Base-by-base conservation (phyloP, 2,113 vertebrate species). In the Alethe diademata region DNA sequence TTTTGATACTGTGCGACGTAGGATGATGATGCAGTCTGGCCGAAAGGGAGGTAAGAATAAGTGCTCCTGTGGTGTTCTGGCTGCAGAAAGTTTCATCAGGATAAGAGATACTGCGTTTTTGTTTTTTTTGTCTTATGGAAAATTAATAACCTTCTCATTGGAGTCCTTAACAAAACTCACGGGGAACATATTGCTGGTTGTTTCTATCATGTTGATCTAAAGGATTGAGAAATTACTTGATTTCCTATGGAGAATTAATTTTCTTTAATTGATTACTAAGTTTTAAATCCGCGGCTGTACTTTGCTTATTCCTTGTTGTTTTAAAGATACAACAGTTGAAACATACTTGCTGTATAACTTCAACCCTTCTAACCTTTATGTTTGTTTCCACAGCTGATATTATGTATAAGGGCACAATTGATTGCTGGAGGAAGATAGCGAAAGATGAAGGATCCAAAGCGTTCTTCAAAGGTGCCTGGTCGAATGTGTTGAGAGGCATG, bases 21-120 rank as follows among this genome's bases (percentile, higher is more conserved):
- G 99, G 97, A 99, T 99, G 99, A 99, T 99, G 99, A 99, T 99
- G 99, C 99, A 99, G 98, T 99, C 99, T n/a, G 99, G 99, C 82
- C 98, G 99, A 86, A 99, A 99, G 98, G 98, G 98, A 98, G 99
- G 99, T 99, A 97, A 99, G 98, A 23, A 23, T 33, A 73, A 86
- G 15, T 36, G 33, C 19, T 57, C 15, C 12, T 90, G 0, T 47
- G 16, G n/a, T 56, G 15, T 25, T 79, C 26, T 81, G n/a, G 33
- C 38, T 70, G 26, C 33, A 65, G 40, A 54, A 91, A 8, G 7
- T 18, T 47, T 58, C 8, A 12, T 62, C 6, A 8, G 56, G 19
- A 48, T 66, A 36, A 19, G 28, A 50, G 19, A 60, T 54, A 26
- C 10, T 28, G 26, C 4, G 5, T 29, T 2, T 10, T 35, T n/a